Evolutionary conservation across 1,140 invertebrate genomes (phyloP).

Genomic region (Danaus melanippus): DNA sequence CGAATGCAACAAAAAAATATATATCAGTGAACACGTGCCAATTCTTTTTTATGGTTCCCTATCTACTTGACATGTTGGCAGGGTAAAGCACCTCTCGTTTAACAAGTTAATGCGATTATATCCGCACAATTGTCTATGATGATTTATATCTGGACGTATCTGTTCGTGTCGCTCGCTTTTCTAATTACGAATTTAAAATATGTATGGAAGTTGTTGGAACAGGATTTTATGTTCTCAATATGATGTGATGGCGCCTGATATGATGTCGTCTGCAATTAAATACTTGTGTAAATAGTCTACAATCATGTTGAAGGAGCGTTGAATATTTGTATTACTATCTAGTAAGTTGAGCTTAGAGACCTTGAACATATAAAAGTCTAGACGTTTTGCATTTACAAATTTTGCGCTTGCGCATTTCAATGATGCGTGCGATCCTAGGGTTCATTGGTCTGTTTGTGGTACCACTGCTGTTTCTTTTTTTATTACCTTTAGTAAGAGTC

Average conservation of each 20-base stretch:
- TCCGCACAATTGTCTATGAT: conserved; percentile 2
- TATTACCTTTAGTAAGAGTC: conserved; percentile 30
- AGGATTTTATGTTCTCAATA: background rate
- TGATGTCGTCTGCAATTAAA: conserved; percentile 36
- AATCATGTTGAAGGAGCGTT: conserved; percentile 39
- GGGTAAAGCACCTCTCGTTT: conserved; percentile 19
- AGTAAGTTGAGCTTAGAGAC: conserved; percentile 42
- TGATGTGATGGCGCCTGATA: conserved; percentile 32
- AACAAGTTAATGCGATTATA: conserved; percentile 11
- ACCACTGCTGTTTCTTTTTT: conserved; percentile 34
- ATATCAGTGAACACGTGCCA: conserved; percentile 21
- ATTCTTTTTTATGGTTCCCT: conserved; percentile 15
- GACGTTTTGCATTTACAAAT: conserved; percentile 64
- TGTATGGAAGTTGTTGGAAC: too few relatives aligned
- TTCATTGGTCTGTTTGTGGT: conserved; percentile 56
- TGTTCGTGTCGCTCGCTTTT: background rate
- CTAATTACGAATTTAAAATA: background rate
- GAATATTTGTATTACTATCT: conserved; percentile 33
- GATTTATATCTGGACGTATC: conserved; percentile 1
- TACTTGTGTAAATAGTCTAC: conserved; percentile 20
- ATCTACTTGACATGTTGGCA: conserved; percentile 17
- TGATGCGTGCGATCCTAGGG: conserved; percentile 54
- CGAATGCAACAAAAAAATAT: conserved; percentile 14
- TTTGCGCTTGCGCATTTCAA: conserved; percentile 62
- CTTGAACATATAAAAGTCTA: conserved; percentile 65